Conservation (phyloP, 2,797 vertebrate genomes). For the Sorex maritimensis region DNA sequence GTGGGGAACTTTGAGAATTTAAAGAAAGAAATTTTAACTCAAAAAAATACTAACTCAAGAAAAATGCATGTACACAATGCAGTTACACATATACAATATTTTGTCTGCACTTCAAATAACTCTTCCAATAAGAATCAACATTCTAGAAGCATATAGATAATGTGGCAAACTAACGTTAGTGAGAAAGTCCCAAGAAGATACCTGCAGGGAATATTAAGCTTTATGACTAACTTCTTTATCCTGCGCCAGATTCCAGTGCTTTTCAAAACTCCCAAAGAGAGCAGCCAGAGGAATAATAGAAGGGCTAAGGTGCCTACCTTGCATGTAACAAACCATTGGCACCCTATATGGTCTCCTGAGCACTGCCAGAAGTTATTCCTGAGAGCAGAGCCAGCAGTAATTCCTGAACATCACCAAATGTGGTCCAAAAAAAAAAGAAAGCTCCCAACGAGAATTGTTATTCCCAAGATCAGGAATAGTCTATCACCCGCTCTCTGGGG, state of each 20-base stretch:
- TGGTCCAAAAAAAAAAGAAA: too few relatives aligned
- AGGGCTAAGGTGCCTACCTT: too few relatives aligned
- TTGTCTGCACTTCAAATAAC: neutral
- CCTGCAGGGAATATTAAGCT: neutral
- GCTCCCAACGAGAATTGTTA: neutral
- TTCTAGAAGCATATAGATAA: constrained; percentile 14
- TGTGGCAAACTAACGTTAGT: neutral
- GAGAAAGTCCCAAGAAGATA: too few relatives aligned
- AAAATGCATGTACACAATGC: neutral
- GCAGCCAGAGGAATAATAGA: too few relatives aligned
- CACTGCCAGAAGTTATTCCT: too few relatives aligned
- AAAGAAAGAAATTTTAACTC: constrained; percentile 37
- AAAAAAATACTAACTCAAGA: neutral
- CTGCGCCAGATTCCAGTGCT: neutral
- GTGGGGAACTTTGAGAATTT: constrained; percentile 48
- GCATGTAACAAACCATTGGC: too few relatives aligned
- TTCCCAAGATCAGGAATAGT: neutral
- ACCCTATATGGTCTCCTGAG: too few relatives aligned
- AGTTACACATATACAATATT: neutral
- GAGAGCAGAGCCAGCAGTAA: too few relatives aligned
- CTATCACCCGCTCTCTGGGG: neutral
- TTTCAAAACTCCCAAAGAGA: too few relatives aligned
- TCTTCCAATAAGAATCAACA: constrained; percentile 5
- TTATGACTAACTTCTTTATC: neutral
- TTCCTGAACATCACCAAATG: too few relatives aligned